These are phyloP conservation scores for Slavum lentiscoides DNA, from an alignment of 2,888 invertebrate species.

Conservation along the genomic window DNA sequence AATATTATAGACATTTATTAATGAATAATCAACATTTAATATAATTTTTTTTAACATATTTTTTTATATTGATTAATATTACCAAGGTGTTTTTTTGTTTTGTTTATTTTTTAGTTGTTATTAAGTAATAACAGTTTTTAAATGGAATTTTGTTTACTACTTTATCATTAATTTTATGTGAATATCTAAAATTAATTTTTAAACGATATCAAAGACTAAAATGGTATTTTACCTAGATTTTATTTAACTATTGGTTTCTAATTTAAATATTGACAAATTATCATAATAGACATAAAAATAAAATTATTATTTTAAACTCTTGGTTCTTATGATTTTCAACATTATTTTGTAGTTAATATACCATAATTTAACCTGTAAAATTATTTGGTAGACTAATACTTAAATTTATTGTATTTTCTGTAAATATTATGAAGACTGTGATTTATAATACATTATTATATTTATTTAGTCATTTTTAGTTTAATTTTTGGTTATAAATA, in stretches of 20 bases:
- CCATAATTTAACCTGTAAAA: not conserved
- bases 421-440: not conserved
- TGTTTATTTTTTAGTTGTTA: not conserved
- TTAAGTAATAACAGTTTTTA: not conserved
- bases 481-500: no score
- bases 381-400: not conserved
- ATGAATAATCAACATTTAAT: not conserved
- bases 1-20: not conserved
- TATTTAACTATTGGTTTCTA: not conserved
- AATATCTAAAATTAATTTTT: not conserved
- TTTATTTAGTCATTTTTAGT: no score
- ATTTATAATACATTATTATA: not conserved
- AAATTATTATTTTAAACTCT: slow-evolving; percentile 1
- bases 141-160: not conserved
- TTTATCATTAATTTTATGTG: not conserved
- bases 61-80: slow-evolving; percentile 44
- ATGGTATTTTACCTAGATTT: not conserved
- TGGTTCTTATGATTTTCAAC: not conserved
- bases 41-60: not conserved
- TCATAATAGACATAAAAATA: not conserved
- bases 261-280: not conserved
- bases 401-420: not conserved
- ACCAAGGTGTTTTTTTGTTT: not conserved
- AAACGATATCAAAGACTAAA: not conserved
- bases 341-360: not conserved